These are phyloP conservation scores for Calcarius ornatus DNA, from an alignment of 2,113 vertebrate species.

Conservation along the genomic window DNA sequence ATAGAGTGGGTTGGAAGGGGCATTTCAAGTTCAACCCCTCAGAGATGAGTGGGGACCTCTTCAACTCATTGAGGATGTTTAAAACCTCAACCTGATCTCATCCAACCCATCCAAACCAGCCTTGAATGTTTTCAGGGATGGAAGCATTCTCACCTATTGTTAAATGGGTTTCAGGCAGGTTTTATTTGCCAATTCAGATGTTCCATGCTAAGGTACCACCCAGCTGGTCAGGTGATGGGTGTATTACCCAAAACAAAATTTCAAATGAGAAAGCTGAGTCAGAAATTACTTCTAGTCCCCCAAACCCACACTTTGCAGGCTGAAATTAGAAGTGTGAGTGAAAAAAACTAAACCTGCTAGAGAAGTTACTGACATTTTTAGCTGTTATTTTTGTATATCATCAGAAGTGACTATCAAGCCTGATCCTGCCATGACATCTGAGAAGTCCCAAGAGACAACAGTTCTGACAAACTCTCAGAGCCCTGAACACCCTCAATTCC, in stretches of 20 bases:
- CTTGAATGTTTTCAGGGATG: background rate
- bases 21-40: background rate
- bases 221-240: background rate
- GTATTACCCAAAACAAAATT: background rate
- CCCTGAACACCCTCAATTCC: background rate
- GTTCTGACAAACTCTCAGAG: background rate
- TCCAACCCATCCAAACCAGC: background rate
- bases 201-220: background rate
- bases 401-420: background rate
- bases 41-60: background rate
- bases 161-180: background rate
- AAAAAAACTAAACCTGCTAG: background rate
- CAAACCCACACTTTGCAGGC: fast-evolving
- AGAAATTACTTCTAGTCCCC: background rate
- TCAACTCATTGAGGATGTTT: background rate
- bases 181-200: background rate
- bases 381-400: background rate
- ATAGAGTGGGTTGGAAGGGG: background rate
- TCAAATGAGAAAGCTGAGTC: background rate
- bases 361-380: background rate
- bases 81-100: background rate
- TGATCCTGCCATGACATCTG: background rate
- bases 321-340: background rate
- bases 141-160: background rate
- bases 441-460: background rate